phyloP scores from a whole-genome alignment of 2,888 invertebrate species.

The Eurois occulta region DNA sequence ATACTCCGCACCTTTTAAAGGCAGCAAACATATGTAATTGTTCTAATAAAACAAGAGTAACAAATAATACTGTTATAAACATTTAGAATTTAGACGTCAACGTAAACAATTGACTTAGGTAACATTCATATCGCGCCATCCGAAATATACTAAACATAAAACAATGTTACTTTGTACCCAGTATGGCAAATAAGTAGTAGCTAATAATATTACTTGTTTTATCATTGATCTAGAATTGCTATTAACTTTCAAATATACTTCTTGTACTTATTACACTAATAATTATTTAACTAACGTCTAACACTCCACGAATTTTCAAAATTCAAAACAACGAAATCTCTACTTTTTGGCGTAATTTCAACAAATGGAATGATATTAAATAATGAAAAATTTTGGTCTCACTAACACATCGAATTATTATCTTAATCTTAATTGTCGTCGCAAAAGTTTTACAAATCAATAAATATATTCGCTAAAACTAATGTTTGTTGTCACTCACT shows the following conservation, averaged over 20 bases:
- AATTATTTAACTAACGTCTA: conserved; percentile 41
- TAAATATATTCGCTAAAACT: conserved; percentile 41
- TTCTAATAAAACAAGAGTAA: conserved; percentile 52
- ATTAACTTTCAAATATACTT: conserved; percentile 39
- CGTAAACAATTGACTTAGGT: conserved; percentile 50
- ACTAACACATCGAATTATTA: conserved; percentile 59
- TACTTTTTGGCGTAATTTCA: conserved; percentile 58
- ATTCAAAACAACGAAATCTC: conserved; percentile 59
- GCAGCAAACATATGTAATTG: conserved; percentile 39
- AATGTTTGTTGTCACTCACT: conserved; percentile 17
- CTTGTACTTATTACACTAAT: conserved; percentile 59
- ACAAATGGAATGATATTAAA: conserved; percentile 61
- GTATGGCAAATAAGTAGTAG: conserved; percentile 56
- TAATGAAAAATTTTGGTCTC: conserved; percentile 63
- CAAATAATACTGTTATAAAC: conserved; percentile 60
- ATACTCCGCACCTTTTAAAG: conserved; percentile 48
- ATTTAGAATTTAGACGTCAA: conserved; percentile 60
- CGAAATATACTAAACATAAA: conserved; percentile 37
- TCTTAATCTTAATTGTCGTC: conserved; percentile 51
- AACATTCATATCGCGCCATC: conserved; percentile 39
- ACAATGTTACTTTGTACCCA: conserved; percentile 57
- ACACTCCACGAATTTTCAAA: conserved; percentile 56
- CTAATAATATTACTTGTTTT: conserved; percentile 28
- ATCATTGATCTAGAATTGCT: conserved; percentile 35
- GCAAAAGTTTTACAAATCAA: conserved; percentile 57